phyloP scores from a whole-genome alignment of 2,888 invertebrate species.

The Liposcelis brunnea region DNA sequence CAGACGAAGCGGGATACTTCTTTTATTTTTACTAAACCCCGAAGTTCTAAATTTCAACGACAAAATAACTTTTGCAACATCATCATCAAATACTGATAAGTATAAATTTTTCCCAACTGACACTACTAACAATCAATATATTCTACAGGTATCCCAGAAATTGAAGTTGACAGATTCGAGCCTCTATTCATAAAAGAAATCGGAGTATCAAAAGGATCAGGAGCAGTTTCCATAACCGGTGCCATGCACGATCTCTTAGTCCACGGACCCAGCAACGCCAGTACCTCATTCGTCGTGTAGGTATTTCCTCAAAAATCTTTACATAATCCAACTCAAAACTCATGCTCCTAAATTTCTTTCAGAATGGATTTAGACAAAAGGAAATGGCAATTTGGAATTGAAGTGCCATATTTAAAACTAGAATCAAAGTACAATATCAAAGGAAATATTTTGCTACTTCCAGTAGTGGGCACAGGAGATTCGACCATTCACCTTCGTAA shows the following conservation, averaged over 20 bases:
- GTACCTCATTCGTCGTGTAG: constrained; percentile 28
- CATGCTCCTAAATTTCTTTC: too few species aligned
- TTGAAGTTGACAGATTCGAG: constrained; percentile 38
- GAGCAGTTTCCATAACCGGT: constrained; percentile 34
- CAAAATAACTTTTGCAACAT: too few species aligned
- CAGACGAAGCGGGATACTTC: too few species aligned
- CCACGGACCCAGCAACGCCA: constrained; percentile 38
- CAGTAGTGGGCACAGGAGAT: constrained; percentile 37
- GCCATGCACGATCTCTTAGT: constrained; percentile 36
- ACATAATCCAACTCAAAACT: too few species aligned
- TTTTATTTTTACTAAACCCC: too few species aligned
- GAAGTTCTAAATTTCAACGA: too few species aligned
- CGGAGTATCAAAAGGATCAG: constrained; percentile 35
- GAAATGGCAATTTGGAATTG: constrained; percentile 34
- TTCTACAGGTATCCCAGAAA: constrained; percentile 34
- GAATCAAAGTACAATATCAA: constrained; percentile 38
- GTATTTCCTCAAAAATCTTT: too few species aligned
- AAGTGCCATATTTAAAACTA: constrained; percentile 35
- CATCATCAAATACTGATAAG: too few species aligned
- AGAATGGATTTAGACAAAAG: constrained; percentile 34
- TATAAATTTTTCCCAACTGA: too few species aligned
- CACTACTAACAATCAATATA: background rate
- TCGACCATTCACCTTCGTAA: constrained; percentile 32
- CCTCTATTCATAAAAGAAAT: constrained; percentile 36
- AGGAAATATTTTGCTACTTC: constrained; percentile 38